Evolutionary conservation across 2,113 vertebrate species (phyloP).

Genomic region (Neofelis nebulosa): DNA sequence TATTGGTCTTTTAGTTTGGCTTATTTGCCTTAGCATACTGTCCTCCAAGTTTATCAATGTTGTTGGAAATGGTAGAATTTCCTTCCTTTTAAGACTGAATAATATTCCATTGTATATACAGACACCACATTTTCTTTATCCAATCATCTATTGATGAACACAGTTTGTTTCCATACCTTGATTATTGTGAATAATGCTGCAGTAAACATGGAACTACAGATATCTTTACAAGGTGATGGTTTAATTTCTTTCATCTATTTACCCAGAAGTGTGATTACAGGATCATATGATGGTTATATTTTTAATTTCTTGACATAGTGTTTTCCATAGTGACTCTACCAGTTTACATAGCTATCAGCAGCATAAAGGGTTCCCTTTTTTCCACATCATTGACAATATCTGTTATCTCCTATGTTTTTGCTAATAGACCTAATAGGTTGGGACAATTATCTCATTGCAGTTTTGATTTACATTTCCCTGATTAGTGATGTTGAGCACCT

Average conservation of each 20-base stretch:
- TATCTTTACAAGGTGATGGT: background rate
- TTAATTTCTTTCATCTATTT: background rate
- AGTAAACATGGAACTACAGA: background rate
- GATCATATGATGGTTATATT: background rate
- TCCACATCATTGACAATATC: background rate
- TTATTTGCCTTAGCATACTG: background rate
- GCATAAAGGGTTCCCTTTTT: background rate
- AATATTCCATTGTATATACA: background rate
- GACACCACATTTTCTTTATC: background rate
- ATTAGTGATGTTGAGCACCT: background rate
- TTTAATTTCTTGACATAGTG: background rate
- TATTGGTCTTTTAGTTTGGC: background rate
- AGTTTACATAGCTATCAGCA: background rate
- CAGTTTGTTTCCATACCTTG: background rate
- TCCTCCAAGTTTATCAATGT: background rate
- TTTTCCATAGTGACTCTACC: background rate
- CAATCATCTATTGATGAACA: background rate
- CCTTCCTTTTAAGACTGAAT: background rate
- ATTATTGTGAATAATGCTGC: background rate
- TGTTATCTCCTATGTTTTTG: background rate
- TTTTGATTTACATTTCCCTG: background rate
- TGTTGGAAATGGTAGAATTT: background rate
- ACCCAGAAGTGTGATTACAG: background rate
- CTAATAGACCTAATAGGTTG: background rate
- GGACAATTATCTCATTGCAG: background rate